A percentile compares a stretch with the other conserved stretches of the same genome.
Evolutionary conservation across 2,113 vertebrate species (phyloP).

Genomic region (Pygoscelis adeliae): DNA sequence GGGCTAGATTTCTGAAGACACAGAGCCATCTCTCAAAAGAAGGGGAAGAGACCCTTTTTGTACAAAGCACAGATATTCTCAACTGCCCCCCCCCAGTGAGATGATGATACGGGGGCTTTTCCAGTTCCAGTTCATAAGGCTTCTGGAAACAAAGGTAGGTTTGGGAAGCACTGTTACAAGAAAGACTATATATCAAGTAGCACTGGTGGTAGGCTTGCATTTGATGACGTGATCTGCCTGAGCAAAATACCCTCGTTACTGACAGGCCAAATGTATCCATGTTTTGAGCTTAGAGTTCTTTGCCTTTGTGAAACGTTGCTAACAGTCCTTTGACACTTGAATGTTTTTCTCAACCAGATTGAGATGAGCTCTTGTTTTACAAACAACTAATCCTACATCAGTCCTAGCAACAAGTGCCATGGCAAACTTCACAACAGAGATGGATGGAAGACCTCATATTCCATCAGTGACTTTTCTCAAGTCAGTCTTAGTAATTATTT

Average conservation of each 20-base stretch:
- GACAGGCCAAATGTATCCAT: neutral
- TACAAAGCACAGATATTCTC: neutral
- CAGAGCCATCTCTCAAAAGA: neutral
- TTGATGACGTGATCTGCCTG: neutral
- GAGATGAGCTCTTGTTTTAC: neutral
- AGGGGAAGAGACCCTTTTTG: neutral
- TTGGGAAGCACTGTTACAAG: neutral
- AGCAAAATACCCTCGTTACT: neutral
- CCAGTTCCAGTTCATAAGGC: neutral
- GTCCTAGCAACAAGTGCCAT: neutral
- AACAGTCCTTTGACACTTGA: neutral
- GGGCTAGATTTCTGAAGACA: neutral
- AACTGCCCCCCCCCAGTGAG: neutral
- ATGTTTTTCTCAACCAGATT: neutral
- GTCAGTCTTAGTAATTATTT: neutral
- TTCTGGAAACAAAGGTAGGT: neutral
- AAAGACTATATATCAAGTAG: neutral
- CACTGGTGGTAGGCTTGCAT: neutral
- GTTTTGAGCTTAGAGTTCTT: neutral
- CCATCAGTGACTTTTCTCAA: neutral
- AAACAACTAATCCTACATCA: neutral
- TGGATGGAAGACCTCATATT: slow-evolving; percentile 26
- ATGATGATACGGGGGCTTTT: neutral
- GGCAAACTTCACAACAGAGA: neutral
- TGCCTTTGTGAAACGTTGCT: neutral